Evolutionary conservation across 2,888 invertebrate genomes (phyloP).

Genomic region (Apamea sordens): DNA sequence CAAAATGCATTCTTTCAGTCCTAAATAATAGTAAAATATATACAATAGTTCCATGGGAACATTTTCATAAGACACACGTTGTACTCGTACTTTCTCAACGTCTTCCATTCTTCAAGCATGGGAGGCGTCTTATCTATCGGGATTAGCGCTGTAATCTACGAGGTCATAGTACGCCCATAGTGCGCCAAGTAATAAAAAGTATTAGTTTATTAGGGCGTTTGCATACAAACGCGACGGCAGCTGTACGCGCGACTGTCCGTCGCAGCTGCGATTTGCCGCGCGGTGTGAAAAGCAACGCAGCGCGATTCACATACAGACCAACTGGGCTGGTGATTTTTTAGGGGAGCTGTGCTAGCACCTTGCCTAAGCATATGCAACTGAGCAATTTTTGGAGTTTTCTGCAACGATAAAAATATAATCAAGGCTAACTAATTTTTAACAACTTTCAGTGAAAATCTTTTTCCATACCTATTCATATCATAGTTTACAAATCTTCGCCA

Average conservation of each 20-base stretch:
- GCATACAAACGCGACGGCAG: constrained; percentile 84
- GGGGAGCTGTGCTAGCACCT: constrained; percentile 82
- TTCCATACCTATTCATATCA: background rate
- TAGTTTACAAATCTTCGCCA: background rate
- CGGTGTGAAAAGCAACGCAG: constrained; percentile 86
- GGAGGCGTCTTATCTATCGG: constrained; percentile 60
- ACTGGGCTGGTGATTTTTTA: constrained; percentile 76
- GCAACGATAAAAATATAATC: constrained; percentile 1
- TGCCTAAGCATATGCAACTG: constrained; percentile 70
- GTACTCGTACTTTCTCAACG: constrained; percentile 10
- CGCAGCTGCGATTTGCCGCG: constrained; percentile 82
- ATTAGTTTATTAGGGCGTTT: constrained; percentile 89
- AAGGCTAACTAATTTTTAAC: background rate
- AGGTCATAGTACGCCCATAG: constrained; percentile 68
- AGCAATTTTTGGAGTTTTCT: constrained; percentile 22
- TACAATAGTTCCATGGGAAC: constrained; percentile 45
- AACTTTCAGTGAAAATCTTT: background rate
- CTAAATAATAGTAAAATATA: background rate
- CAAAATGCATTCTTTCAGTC: background rate
- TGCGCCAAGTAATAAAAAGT: constrained; percentile 83
- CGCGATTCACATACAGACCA: constrained; percentile 84
- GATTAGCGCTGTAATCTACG: constrained; percentile 69
- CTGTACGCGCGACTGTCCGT: constrained; percentile 77
- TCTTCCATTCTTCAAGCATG: constrained; percentile 50
- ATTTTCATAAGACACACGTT: constrained; percentile 2